phyloP scores from a whole-genome alignment of 2,113 vertebrate species.

The Siniperca knerii region DNA sequence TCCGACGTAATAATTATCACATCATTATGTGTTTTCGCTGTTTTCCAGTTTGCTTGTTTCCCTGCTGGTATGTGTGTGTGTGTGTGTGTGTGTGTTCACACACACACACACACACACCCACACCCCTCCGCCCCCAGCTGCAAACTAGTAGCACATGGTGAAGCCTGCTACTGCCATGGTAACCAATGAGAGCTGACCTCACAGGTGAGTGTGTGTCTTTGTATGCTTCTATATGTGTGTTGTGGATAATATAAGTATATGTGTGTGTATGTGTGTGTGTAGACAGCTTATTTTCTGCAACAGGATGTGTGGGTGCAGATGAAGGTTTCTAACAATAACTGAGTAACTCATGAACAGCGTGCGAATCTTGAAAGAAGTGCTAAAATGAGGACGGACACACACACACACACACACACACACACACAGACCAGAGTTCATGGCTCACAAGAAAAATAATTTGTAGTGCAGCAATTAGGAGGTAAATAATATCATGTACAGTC shows the following conservation, averaged over 20 bases:
- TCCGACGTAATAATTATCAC: not conserved
- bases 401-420: slow-evolving; percentile 15
- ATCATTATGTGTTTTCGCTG: too few species aligned
- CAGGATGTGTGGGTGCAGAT: not conserved
- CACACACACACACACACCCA: slow-evolving; percentile 20
- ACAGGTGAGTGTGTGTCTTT: slow-evolving; percentile 12
- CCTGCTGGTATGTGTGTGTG: too few species aligned
- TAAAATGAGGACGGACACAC: not conserved
- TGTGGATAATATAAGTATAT: not conserved
- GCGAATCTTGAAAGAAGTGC: too few species aligned
- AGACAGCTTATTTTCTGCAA: not conserved
- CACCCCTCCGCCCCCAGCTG: slow-evolving; percentile 6
- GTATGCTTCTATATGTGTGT: not conserved
- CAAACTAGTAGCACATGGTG: slow-evolving; percentile 3
- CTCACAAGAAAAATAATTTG: not conserved
- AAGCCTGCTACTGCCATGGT: slow-evolving; percentile 45
- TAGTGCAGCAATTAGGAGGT: not conserved
- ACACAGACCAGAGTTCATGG: not conserved
- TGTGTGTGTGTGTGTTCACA: not conserved
- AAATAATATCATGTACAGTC: too few species aligned
- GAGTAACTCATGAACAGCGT: not conserved
- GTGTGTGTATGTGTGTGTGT: not conserved
- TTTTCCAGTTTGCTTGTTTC: too few species aligned
- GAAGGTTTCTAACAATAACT: not conserved
- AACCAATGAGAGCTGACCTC: slow-evolving; percentile 29